Evolutionary conservation across 2,888 invertebrate species (phyloP).

Genomic region (Ennomos fuscantarius): DNA sequence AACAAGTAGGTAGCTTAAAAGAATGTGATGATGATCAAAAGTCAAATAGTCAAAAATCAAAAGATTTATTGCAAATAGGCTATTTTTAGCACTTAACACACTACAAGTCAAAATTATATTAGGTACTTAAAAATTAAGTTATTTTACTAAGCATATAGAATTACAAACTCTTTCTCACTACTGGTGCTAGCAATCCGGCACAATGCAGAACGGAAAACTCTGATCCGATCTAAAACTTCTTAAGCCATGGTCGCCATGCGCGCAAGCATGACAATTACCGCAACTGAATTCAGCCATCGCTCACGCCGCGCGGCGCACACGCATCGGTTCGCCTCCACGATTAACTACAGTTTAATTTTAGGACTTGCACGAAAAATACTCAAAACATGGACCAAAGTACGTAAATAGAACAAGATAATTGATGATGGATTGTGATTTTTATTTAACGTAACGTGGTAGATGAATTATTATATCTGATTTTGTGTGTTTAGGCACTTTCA

Average conservation of each 20-base stretch:
- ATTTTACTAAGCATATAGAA: too few species aligned
- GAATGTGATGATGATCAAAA: too few species aligned
- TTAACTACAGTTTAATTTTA: conserved; percentile 74
- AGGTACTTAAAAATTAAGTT: too few species aligned
- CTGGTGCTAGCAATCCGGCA: too few species aligned
- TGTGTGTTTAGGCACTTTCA: conserved; percentile 1
- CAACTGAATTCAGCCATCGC: conserved; percentile 70
- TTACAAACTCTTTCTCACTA: too few species aligned
- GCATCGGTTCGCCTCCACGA: conserved; percentile 66
- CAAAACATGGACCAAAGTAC: conserved; percentile 29
- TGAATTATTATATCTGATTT: conserved; percentile 25
- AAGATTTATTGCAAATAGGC: too few species aligned
- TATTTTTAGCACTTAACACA: too few species aligned
- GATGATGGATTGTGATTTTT: conserved; percentile 41
- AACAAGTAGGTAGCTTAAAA: too few species aligned
- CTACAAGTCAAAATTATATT: too few species aligned
- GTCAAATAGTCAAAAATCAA: too few species aligned
- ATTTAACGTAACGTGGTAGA: conserved; percentile 14
- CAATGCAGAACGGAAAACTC: too few species aligned
- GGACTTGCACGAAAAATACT: conserved; percentile 59
- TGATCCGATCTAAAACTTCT: conserved; percentile 9
- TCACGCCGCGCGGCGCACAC: conserved; percentile 74
- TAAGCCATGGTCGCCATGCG: conserved; percentile 47
- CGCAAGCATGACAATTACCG: conserved; percentile 75
- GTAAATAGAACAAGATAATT: conserved; percentile 44